Evolutionary conservation across 2,113 vertebrate species (phyloP).

Genomic region (Microcebus tavaratra): DNA sequence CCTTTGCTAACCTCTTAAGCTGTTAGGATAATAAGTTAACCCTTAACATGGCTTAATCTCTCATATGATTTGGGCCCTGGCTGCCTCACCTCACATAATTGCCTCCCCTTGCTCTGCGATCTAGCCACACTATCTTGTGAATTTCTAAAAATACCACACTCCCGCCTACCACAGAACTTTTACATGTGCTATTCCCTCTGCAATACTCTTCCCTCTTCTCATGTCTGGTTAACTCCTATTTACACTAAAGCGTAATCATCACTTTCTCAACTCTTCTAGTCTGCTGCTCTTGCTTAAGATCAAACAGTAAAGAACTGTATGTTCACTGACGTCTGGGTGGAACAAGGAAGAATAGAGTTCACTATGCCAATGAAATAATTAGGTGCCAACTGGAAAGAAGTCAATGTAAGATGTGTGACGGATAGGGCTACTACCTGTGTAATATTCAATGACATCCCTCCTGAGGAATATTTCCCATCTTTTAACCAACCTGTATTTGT

Average conservation of each 20-base stretch:
- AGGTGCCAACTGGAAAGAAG: background rate
- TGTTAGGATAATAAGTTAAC: background rate
- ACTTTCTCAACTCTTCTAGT: background rate
- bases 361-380: background rate
- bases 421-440: background rate
- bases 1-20: background rate
- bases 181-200: background rate
- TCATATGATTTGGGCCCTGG: background rate
- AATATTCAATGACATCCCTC: background rate
- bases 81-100: background rate
- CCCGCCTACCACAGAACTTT: background rate
- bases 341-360: background rate
- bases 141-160: background rate
- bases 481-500: background rate
- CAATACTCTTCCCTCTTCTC: background rate
- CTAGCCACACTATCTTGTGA: background rate
- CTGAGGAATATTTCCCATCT: background rate
- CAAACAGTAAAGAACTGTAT: background rate
- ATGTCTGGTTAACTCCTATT: background rate
- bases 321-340: background rate
- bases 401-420: background rate
- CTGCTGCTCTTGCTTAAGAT: background rate
- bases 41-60: background rate
- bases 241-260: background rate
- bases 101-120: background rate